Conservation (phyloP, 2,797 vertebrate genomes). For the Emys orbicularis region DNA sequence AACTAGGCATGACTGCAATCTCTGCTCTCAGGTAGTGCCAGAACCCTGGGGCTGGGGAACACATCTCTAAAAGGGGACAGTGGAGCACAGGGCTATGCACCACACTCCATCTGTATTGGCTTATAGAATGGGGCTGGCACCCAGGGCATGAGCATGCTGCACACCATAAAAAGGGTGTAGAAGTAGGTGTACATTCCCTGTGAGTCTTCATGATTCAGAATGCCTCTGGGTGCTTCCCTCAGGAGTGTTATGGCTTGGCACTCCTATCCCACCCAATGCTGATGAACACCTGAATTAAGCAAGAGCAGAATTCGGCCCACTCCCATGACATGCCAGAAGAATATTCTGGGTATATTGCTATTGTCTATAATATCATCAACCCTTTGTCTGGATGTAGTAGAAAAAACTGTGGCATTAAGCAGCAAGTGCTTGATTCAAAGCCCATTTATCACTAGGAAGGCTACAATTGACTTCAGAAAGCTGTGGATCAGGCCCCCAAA, state of each 20-base stretch:
- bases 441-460: neutral
- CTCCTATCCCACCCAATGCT: fast-evolving
- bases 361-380: neutral
- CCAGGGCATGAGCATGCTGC: neutral
- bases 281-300: neutral
- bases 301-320: neutral
- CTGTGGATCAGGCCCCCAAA: neutral
- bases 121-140: neutral
- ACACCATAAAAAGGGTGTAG: neutral
- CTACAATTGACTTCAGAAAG: neutral
- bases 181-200: neutral
- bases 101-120: neutral
- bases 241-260: neutral
- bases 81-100: neutral
- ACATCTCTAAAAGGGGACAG: neutral
- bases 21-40: neutral
- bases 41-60: neutral
- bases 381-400: neutral
- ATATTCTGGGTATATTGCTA: neutral
- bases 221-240: neutral
- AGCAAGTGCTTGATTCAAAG: neutral
- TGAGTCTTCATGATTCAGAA: neutral
- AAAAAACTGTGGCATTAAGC: neutral
- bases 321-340: neutral
- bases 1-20: neutral